Evolutionary conservation across 2,113 vertebrate genomes (phyloP), one percentile per base, ranked within the genome.

Genomic region (Pao palembangensis): DNA sequence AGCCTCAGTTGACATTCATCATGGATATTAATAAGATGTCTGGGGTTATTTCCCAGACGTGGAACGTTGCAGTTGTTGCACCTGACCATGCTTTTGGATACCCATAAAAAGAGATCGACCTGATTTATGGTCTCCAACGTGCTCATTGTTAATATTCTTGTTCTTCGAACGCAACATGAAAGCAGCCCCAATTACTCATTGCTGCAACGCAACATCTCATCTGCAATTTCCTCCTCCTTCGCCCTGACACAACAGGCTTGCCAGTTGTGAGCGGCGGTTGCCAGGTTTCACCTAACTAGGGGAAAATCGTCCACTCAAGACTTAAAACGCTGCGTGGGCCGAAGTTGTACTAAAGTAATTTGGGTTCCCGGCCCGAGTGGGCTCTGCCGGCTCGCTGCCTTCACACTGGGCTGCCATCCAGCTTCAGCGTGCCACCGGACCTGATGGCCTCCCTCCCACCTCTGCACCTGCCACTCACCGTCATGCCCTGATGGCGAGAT

Each of bases 381-480:
- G 17, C 46, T 61, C 41, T 62, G 55, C 50, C 63, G 16, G 69
- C 68, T 69, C 70, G 67, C 6, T 28, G 63, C 78, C 77, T 65
- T 69, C 34, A 72, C 3, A 28, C 25, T 66, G 20, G 66, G 54
- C 73, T 79, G 79, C 64, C 61, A 70, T 83, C 69, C 63, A 82
- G 79, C 72, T 76, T 46, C 46, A 65, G 73, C 78, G 71, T 73
- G 78, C 85, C 87, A 80, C 80, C 85, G 50, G 34, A 38, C 10
- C 11, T 38, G 34, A 6, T 38, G 19, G 73, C 63, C 75, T 82
- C 73, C 81, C 87, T 84, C 84, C 84, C 81, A 85, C 85, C 70
- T 81, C 72, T 78, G 70, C 78, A 70, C 68, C 69, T 84, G 73
- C 79, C 84, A 75, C 61, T 82, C 75, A 60, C 55, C 71, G 21